These are phyloP conservation scores for Pherbina coryleti DNA, from an alignment of 2,888 invertebrate species.

Conservation along the genomic window DNA sequence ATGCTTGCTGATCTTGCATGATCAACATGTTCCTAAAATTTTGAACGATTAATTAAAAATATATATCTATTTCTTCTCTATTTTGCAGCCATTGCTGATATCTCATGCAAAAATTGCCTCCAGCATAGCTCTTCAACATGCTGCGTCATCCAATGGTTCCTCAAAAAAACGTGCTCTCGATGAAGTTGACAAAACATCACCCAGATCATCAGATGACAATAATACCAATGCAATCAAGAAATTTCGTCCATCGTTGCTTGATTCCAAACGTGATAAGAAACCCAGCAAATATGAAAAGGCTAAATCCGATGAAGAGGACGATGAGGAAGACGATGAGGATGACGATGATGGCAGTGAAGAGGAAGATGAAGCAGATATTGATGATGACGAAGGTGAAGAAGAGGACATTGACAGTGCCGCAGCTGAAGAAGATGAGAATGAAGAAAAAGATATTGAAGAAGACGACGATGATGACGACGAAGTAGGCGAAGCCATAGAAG, in stretches of 20 bases:
- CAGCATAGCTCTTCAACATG: neutral
- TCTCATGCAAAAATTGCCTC: slow-evolving; percentile 60
- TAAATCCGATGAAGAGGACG: slow-evolving; percentile 58
- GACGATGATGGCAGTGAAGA: slow-evolving; percentile 56
- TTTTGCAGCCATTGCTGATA: slow-evolving; percentile 61
- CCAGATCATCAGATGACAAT: slow-evolving; percentile 36
- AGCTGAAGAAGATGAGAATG: no score
- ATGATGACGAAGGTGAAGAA: slow-evolving; percentile 56
- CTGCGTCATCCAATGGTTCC: slow-evolving; percentile 45
- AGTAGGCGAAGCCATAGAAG: slow-evolving; percentile 79
- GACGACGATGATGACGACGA: slow-evolving; percentile 59
- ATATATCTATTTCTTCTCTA: neutral
- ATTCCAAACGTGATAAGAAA: slow-evolving; percentile 63
- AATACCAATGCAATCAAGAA: slow-evolving; percentile 53
- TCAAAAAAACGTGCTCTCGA: slow-evolving; percentile 58
- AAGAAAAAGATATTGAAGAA: slow-evolving; percentile 57
- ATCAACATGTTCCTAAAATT: neutral
- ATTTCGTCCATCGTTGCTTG: slow-evolving; percentile 61
- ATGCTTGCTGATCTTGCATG: neutral
- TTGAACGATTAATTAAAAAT: neutral
- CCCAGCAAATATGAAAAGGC: slow-evolving; percentile 63
- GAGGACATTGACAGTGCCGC: no score
- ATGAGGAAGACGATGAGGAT: slow-evolving; percentile 55
- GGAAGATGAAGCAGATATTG: slow-evolving; percentile 55
- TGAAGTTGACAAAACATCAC: slow-evolving; percentile 53